A percentile compares a stretch with the other conserved stretches of the same genome.
Evolutionary conservation across 2,113 vertebrate species (phyloP).

Genomic region (Festucalex cinctus): DNA sequence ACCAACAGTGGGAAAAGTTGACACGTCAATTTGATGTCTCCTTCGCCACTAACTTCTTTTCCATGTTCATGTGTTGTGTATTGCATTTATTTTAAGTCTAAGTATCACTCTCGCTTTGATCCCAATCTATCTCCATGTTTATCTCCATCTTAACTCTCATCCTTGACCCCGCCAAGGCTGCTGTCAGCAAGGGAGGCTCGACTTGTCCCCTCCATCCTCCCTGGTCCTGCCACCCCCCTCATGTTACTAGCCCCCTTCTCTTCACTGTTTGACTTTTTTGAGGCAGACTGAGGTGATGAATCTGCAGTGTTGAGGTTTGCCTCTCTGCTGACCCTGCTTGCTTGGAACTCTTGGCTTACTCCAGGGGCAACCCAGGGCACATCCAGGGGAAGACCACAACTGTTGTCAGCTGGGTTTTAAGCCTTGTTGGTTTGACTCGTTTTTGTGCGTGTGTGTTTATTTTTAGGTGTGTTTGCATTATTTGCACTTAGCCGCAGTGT

Average conservation of each 20-base stretch:
- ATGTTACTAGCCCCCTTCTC: slow-evolving; percentile 2
- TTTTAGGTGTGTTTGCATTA: slow-evolving; percentile 17
- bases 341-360: slow-evolving; percentile 48
- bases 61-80: background rate
- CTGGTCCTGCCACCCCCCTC: slow-evolving; percentile 12
- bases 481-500: slow-evolving; percentile 43
- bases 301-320: slow-evolving; percentile 66
- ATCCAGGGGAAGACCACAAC: slow-evolving; percentile 29
- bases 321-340: slow-evolving; percentile 53
- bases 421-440: slow-evolving; percentile 39
- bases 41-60: background rate
- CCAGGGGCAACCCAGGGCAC: slow-evolving; percentile 39
- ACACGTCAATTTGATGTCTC: background rate
- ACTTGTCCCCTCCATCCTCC: slow-evolving; percentile 26
- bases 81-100: background rate
- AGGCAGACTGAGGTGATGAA: slow-evolving; percentile 66
- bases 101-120: slow-evolving; percentile 13
- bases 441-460: background rate
- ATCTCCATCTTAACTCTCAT: slow-evolving; percentile 2
- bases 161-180: slow-evolving; percentile 13
- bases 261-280: background rate
- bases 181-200: slow-evolving; percentile 1
- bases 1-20: slow-evolving; percentile 2
- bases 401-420: slow-evolving; percentile 30
- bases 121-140: slow-evolving; percentile 8